Conservation (phyloP, 37 sponge, comb jelly and placozoan species). For the Aphrocallistes beatrix region DNA sequence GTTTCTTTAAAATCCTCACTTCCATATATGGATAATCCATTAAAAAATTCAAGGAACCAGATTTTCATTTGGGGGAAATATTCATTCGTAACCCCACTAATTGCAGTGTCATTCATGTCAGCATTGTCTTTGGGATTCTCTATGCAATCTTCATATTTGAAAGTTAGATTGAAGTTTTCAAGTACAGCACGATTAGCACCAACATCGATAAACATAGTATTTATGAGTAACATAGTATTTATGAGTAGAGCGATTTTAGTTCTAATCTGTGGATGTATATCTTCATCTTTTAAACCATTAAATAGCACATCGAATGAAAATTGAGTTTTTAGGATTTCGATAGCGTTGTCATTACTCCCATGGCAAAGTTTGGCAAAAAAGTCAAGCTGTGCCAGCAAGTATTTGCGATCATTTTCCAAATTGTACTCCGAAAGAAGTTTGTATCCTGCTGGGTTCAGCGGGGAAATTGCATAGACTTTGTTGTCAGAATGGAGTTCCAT, state of each 20-base stretch:
- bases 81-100: constrained; percentile 35
- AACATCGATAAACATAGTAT: constrained; percentile 38
- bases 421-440: neutral
- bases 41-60: constrained; percentile 25
- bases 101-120: neutral
- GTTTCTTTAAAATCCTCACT: neutral
- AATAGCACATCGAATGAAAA: neutral
- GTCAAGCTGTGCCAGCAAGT: neutral
- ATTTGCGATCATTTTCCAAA: neutral
- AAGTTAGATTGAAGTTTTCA: constrained; percentile 38
- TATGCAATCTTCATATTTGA: constrained; percentile 14
- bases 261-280: neutral
- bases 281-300: neutral
- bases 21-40: neutral
- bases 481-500: neutral
- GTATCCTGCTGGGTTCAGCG: neutral
- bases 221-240: neutral
- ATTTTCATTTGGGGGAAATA: constrained; percentile 28
- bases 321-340: neutral
- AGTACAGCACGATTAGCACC: constrained; percentile 39
- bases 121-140: constrained; percentile 17
- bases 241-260: neutral
- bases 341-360: neutral
- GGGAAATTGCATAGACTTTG: neutral
- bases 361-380: neutral